A percentile compares a stretch with the other conserved stretches of the same genome.
These are phyloP conservation scores for Lamproptera curius DNA, from an alignment of 2,888 invertebrate genomes.

Conservation along the genomic window DNA sequence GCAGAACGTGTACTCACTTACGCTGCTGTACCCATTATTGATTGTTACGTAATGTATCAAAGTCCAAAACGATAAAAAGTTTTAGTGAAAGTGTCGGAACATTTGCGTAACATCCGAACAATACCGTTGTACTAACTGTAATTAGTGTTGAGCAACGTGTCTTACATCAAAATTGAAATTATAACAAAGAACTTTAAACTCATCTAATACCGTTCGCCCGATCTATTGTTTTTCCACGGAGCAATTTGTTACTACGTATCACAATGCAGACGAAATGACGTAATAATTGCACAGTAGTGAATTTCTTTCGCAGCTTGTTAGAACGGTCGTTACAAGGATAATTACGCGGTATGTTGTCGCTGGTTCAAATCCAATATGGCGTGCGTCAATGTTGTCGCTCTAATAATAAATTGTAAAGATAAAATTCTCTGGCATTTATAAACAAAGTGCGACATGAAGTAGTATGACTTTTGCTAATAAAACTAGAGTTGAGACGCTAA, in stretches of 20 bases:
- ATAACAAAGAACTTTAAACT: constrained; percentile 23
- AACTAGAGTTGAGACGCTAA: too few species aligned
- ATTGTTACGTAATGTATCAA: constrained; percentile 2
- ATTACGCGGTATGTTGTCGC: too few species aligned
- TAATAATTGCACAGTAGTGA: constrained; percentile 13
- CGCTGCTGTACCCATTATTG: too few species aligned
- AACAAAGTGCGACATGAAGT: too few species aligned
- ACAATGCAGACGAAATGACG: constrained; percentile 32
- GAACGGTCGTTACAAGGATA: too few species aligned
- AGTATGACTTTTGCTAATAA: too few species aligned
- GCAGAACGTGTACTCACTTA: too few species aligned
- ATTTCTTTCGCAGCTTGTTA: too few species aligned
- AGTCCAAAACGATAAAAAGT: constrained; percentile 13
- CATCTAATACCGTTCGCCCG: constrained; percentile 18
- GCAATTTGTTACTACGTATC: constrained; percentile 23
- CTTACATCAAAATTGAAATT: constrained; percentile 44
- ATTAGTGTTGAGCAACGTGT: constrained; percentile 33
- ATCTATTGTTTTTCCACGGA: constrained; percentile 23
- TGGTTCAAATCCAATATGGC: too few species aligned
- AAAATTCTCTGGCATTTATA: too few species aligned
- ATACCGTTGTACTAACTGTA: constrained; percentile 16
- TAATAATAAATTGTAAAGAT: too few species aligned
- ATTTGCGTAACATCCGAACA: constrained; percentile 13
- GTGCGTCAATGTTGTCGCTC: too few species aligned
- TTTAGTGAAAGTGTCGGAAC: constrained; percentile 12